Percentiles rank a stretch among this genome's conserved stretches.
These are phyloP conservation scores for Numenius phaeopus DNA, from an alignment of 2,797 vertebrate genomes.

Conservation along the genomic window DNA sequence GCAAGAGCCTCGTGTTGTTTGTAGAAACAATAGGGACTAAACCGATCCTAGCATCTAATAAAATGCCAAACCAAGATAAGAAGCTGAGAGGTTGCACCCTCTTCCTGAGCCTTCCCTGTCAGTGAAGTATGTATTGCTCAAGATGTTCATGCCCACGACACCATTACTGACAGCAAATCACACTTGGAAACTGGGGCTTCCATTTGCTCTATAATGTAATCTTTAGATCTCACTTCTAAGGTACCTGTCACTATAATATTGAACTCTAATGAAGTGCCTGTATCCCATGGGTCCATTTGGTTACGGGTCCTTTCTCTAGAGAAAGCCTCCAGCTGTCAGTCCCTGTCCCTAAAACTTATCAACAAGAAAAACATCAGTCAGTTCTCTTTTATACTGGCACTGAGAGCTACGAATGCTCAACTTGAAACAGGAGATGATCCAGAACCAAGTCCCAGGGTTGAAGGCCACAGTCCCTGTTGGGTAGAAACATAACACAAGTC, in stretches of 20 bases:
- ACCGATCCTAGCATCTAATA: neutral
- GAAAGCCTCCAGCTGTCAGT: neutral
- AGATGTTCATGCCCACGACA: neutral
- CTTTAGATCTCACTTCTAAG: neutral
- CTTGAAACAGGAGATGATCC: neutral
- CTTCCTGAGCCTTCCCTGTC: neutral
- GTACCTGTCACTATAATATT: neutral
- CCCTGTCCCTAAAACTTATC: neutral
- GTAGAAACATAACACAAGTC: neutral
- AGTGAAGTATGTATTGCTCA: neutral
- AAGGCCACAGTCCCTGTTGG: neutral
- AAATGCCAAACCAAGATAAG: constrained; percentile 25
- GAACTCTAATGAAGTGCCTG: neutral
- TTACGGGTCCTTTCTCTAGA: neutral
- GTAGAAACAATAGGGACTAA: neutral
- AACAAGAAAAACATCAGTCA: neutral
- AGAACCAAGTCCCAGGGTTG: neutral
- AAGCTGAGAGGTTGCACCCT: neutral
- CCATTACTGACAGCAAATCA: neutral
- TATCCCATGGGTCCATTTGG: neutral
- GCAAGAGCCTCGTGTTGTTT: neutral
- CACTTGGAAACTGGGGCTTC: neutral
- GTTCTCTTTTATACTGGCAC: neutral
- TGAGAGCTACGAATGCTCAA: neutral
- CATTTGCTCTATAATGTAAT: neutral